Base-by-base conservation (phyloP, 1,140 invertebrate species). In the Cydia splendana region DNA sequence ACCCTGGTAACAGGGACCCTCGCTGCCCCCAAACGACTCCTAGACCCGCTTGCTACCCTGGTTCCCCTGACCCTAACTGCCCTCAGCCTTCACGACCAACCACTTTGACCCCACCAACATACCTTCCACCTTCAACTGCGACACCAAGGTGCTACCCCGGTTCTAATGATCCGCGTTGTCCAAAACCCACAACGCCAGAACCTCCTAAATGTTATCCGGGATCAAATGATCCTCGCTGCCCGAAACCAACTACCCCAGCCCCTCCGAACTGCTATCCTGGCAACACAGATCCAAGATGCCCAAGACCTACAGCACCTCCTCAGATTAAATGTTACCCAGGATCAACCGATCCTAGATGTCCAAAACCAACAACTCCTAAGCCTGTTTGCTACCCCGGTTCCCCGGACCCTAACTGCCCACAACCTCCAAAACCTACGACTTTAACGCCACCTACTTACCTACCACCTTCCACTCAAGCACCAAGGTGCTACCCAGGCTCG, bases 21-120 rank as follows among this genome's bases (percentile, higher is more conserved):
- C 78, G 91, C 30, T 76, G 81, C 65, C 78, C 76, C 7, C 9
- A 15, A 84, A 53, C 85, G 12, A 84, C 85, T 38, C 80, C 74
- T 12, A 53, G 24, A 28, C 79, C 81, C 1, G 38, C 75, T 10
- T 90, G 93, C 77, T 91, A 88, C 76, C 93, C 93, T n/a, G 94
- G 94, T 7, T 90, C 87, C 15, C 85, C 80, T 0, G 83, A 87
- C 71, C 75, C 85, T 42, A 77, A 84, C 45, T 92, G 88, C 75
- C 93, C 93, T 53, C 81, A 81, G 74, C 77, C 84, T 18, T 80
- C 85, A n/a, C 91, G 84, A 76, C 93, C 93, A 4, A 93, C 94
- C 18, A 88, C 86, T 53, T 80, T n/a, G 89, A 93, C 87, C 91
- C 93, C 65, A 75, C 85, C 83, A 74, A 83, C 84, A 0, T 81